Evolutionary conservation across 2,797 vertebrate species (phyloP).

Genomic region (Thalassophryne amazonica): DNA sequence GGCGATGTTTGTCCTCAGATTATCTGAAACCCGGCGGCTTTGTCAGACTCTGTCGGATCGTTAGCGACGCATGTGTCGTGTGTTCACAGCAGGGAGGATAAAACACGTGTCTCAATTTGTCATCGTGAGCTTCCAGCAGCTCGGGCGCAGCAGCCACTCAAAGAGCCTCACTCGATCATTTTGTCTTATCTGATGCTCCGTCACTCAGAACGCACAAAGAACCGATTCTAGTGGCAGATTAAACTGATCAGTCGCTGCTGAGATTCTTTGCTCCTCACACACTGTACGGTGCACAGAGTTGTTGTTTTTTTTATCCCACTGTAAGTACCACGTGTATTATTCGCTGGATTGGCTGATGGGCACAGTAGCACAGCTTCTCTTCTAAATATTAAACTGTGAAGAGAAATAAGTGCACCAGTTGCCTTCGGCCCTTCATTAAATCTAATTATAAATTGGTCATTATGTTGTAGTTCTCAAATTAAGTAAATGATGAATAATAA

Average conservation of each 20-base stretch:
- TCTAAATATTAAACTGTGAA: constrained; percentile 27
- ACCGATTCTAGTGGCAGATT: constrained; percentile 41
- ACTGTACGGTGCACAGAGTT: background rate
- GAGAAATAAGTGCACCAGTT: constrained; percentile 23
- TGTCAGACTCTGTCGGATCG: constrained; percentile 47
- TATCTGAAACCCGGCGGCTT: constrained; percentile 53
- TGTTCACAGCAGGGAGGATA: constrained; percentile 51
- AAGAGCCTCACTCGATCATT: constrained; percentile 51
- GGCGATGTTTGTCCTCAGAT: constrained; percentile 61
- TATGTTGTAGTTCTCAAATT: constrained; percentile 2
- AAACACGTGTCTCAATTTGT: constrained; percentile 63
- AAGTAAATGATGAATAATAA: background rate
- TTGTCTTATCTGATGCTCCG: constrained; percentile 57
- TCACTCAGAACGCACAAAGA: constrained; percentile 35
- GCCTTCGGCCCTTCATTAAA: constrained; percentile 34
- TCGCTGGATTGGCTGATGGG: constrained; percentile 15
- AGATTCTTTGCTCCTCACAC: background rate
- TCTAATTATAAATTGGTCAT: constrained; percentile 18
- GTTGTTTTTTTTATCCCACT: background rate
- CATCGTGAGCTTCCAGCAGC: constrained; percentile 44
- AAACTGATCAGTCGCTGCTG: constrained; percentile 23
- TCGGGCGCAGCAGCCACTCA: constrained; percentile 48
- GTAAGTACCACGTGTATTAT: constrained; percentile 17
- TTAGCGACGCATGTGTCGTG: constrained; percentile 52
- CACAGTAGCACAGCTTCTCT: constrained; percentile 32